Conservation (phyloP, 2,797 vertebrate genomes). For the Parauchenoglanis punctatus region DNA sequence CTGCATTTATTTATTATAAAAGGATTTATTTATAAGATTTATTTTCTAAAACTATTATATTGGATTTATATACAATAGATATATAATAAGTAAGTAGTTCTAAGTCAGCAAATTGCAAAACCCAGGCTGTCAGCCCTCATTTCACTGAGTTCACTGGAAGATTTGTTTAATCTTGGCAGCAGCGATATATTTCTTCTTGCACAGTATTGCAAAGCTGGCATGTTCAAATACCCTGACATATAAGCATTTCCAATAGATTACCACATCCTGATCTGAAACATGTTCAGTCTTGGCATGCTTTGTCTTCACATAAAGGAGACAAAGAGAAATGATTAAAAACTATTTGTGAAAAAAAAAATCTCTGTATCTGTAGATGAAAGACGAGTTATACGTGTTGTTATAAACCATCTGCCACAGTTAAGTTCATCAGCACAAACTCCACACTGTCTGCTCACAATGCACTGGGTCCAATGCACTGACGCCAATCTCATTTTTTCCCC, state of each 20-base stretch:
- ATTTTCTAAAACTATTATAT: background rate
- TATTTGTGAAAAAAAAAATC: background rate
- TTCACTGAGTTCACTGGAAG: background rate
- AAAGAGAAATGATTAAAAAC: background rate
- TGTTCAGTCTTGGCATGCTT: background rate
- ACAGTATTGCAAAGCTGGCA: background rate
- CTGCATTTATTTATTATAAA: too few relatives aligned
- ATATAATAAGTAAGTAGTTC: slow-evolving; percentile 3
- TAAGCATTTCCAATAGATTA: background rate
- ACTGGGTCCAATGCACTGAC: background rate
- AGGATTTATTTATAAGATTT: too few relatives aligned
- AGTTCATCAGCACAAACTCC: slow-evolving; percentile 24
- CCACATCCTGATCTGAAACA: slow-evolving; percentile 21
- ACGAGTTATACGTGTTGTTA: background rate
- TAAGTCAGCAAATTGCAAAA: slow-evolving; percentile 13
- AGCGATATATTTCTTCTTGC: background rate
- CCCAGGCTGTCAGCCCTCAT: slow-evolving; percentile 3
- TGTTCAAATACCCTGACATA: slow-evolving; percentile 4
- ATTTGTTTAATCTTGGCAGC: slow-evolving; percentile 8
- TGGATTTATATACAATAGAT: background rate
- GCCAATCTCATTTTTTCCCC: background rate
- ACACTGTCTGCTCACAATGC: slow-evolving; percentile 34
- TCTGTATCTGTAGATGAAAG: slow-evolving; percentile 8
- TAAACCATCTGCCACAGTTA: slow-evolving; percentile 34
- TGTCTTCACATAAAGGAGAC: background rate